Percentiles rank a stretch among this genome's conserved stretches.
Conservation (phyloP, 2,113 vertebrate genomes). For the Paramisgurnus dabryanus region DNA sequence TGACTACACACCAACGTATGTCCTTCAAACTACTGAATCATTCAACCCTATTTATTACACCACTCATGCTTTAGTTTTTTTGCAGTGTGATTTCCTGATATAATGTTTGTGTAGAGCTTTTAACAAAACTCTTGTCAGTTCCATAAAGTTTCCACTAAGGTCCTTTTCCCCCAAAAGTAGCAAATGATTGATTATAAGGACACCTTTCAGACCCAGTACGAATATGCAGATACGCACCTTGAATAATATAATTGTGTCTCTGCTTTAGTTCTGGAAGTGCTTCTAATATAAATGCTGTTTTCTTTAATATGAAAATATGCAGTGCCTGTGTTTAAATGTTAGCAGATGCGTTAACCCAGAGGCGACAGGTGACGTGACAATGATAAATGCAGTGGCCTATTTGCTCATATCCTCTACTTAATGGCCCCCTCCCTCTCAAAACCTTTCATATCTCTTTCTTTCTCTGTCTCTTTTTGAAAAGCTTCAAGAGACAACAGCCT, state of each 20-base stretch:
- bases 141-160: background rate
- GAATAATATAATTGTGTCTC: constrained; percentile 11
- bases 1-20: constrained; percentile 5
- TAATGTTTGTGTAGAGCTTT: too few species aligned
- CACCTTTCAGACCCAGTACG: background rate
- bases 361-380: constrained; percentile 31
- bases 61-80: background rate
- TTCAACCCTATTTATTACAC: background rate
- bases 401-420: constrained; percentile 22
- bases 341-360: constrained; percentile 10
- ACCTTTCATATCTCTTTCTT: constrained; percentile 20
- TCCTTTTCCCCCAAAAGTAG: background rate
- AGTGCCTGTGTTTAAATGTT: constrained; percentile 26
- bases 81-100: background rate
- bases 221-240: background rate
- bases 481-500: constrained; percentile 21
- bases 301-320: constrained; percentile 16
- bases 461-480: constrained; percentile 32
- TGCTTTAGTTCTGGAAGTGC: constrained; percentile 15
- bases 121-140: too few species aligned
- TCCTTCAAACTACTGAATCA: constrained; percentile 4
- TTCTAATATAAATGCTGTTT: background rate
- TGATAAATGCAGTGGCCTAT: constrained; percentile 42
- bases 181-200: background rate
- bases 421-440: constrained; percentile 18